Percentiles rank a stretch among this genome's conserved stretches.
Evolutionary conservation across 1,140 invertebrate genomes (phyloP).

Genomic region (Nasonia vitripennis): DNA sequence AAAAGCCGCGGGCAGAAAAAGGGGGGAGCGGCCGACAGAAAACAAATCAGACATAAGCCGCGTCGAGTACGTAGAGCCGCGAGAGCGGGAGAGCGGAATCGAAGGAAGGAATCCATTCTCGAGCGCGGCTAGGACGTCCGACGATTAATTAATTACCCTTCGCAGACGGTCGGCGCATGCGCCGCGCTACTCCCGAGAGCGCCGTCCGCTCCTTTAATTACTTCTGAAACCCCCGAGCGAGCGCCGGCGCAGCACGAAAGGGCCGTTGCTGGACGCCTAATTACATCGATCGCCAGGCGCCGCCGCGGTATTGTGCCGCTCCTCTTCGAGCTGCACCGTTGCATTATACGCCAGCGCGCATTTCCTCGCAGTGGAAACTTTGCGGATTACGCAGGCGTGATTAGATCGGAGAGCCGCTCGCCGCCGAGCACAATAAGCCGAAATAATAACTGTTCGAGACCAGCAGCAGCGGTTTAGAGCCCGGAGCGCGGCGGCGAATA

Average conservation of each 20-base stretch:
- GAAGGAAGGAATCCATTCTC: constrained; percentile 48
- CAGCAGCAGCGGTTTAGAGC: not conserved
- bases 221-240: constrained; percentile 54
- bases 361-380: too few species aligned
- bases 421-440: too few species aligned
- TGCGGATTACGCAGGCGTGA: not conserved
- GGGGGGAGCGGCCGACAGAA: not conserved
- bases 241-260: constrained; percentile 20
- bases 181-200: not conserved
- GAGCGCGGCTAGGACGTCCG: constrained; percentile 43
- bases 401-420: not conserved
- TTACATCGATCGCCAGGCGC: constrained; percentile 51
- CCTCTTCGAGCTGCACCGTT: not conserved
- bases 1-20: constrained; percentile 22
- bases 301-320: not conserved
- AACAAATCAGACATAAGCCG: not conserved
- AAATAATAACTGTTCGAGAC: not conserved
- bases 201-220: constrained; percentile 57
- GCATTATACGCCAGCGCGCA: too few species aligned
- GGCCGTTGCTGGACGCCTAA: constrained; percentile 45
- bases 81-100: constrained; percentile 12
- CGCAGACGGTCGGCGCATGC: not conserved
- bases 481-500: constrained; percentile 12
- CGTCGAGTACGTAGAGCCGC: not conserved
- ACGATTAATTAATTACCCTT: constrained; percentile 62